phyloP scores from a whole-genome alignment of 35 echinoderm and acorn worm species.

The Apostichopus parvimensis region DNA sequence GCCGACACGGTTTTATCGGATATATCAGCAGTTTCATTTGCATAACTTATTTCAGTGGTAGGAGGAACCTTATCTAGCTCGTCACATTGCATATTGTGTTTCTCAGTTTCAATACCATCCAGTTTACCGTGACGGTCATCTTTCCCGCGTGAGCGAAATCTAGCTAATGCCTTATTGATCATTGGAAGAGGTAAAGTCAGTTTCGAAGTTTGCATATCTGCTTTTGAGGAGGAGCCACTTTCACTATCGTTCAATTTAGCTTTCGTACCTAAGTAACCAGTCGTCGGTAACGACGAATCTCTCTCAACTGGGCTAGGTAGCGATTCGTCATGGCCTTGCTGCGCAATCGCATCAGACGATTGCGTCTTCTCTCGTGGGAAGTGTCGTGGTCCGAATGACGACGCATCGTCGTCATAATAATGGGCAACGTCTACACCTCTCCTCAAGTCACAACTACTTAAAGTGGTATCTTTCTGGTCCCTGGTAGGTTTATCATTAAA shows the following conservation, averaged over 20 bases:
- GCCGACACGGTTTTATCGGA: constrained; percentile 48
- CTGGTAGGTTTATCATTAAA: constrained; percentile 66
- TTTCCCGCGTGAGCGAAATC: constrained; percentile 19
- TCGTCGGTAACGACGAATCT: constrained; percentile 29
- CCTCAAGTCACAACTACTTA: constrained; percentile 41
- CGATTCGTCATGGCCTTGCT: background rate
- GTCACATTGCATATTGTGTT: constrained; percentile 48
- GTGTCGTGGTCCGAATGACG: constrained; percentile 8
- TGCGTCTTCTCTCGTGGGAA: background rate
- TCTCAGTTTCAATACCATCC: constrained; percentile 13
- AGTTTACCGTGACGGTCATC: background rate
- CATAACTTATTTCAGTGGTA: constrained; percentile 33
- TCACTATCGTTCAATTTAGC: background rate
- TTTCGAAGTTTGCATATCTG: background rate
- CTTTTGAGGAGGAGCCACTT: background rate
- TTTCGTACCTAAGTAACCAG: constrained; percentile 31
- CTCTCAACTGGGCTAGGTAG: constrained; percentile 25
- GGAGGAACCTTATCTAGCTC: background rate
- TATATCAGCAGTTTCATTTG: constrained; percentile 49
- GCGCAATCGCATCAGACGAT: constrained; percentile 31
- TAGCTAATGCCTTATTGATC: constrained; percentile 41
- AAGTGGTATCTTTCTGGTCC: constrained; percentile 45
- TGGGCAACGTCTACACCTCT: background rate
- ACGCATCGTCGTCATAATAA: constrained; percentile 25
- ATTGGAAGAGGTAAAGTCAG: constrained; percentile 40